Evolutionary conservation across 2,888 invertebrate genomes (phyloP), one percentile per base, ranked within the genome.

Genomic region (Conchocele bisecta): DNA sequence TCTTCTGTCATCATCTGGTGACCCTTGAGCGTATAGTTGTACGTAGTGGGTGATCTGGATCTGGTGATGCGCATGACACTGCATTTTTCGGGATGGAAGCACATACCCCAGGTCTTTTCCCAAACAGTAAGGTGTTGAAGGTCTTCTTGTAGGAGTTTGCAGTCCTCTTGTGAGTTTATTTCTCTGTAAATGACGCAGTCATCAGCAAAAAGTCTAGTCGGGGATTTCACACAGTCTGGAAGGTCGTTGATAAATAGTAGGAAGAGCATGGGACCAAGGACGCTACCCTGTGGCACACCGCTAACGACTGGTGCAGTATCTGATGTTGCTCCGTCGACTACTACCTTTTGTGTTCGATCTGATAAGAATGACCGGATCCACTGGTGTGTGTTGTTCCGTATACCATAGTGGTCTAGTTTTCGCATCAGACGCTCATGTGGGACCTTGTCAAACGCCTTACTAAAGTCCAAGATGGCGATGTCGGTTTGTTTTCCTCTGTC

Each of bases 31-130:
- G 7, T 1, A 24, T 59, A 59, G 9, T 39, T 15, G 35, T 7
- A 17, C 3, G 4, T 39, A 4, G n/a, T 26, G 7, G 51, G 60
- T 11, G 51, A 28, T 26, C 24, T 59, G 1, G 67, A 53, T 46
- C 54, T 67, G 9, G 59, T 46, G 1, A 67, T 44, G n/a, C 54
- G 42, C 17, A 67, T 29, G 4, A 54, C 54, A 42, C 60, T 67
- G 35, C 67, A 67, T 29, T 67, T 67, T 24, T 67, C 54, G 5
- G 67, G 54, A 31, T 67, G 67, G 35, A 61, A 61, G 1, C 24
- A 41, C 61, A 61, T 51, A 20, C 61, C 61, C 51, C 61, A 61
- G 15, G 22, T 59, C 3, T 31, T 26, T 46, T 67, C 59, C 67
- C 54, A 67, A 17, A 26, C 37, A 4, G 37, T 54, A 6, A 60